Conservation (phyloP, 2,888 invertebrate genomes). For the Sussaba pulchella region DNA sequence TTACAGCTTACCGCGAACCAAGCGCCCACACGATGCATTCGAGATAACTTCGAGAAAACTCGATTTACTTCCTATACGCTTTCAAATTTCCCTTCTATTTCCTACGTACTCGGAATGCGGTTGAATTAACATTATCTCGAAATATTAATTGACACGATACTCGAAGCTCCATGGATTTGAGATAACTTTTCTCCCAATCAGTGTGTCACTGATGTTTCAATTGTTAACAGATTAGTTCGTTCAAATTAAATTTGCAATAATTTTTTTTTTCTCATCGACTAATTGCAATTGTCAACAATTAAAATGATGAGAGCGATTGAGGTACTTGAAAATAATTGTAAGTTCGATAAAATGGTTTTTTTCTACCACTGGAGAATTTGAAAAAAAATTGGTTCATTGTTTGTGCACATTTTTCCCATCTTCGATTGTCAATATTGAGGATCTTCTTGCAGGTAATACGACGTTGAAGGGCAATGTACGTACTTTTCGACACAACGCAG, state of each 20-base stretch:
- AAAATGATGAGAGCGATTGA: no score
- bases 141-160: no score
- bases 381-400: no score
- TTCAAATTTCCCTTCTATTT: not conserved
- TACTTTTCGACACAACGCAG: not conserved
- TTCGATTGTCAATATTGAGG: not conserved
- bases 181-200: no score
- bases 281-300: no score
- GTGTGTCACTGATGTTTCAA: no score
- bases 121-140: not conserved
- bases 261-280: not conserved
- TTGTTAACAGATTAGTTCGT: no score
- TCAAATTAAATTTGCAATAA: no score
- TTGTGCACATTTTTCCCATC: not conserved
- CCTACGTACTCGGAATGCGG: not conserved
- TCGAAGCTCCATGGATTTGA: no score
- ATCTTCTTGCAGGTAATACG: not conserved
- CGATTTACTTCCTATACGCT: slow-evolving; percentile 23
- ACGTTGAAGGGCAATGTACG: not conserved
- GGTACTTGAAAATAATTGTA: no score
- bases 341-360: no score
- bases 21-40: slow-evolving; percentile 59
- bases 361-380: no score
- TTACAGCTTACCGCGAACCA: slow-evolving; percentile 55
- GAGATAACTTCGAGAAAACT: slow-evolving; percentile 46